Percentiles rank a stretch among this genome's conserved stretches.
phyloP scores from a whole-genome alignment of 2,888 invertebrate species.

The Acanthoscelides obtectus region DNA sequence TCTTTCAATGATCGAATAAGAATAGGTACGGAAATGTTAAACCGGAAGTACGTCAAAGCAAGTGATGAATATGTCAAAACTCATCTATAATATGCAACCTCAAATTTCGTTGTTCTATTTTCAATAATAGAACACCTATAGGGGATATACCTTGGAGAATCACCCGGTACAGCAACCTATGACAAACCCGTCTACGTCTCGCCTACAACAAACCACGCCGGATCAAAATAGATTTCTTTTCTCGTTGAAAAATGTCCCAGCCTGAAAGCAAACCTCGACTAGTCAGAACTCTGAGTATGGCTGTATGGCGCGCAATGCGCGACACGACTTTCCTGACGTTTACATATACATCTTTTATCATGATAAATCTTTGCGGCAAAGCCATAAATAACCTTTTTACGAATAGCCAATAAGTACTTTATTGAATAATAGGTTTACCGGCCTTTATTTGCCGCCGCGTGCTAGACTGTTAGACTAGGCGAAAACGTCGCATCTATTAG shows the following conservation, averaged over 20 bases:
- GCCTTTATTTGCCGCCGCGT: background rate
- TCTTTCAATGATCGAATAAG: too few species aligned
- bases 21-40: too few species aligned
- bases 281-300: background rate
- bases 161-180: too few species aligned
- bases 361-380: constrained; percentile 16
- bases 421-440: background rate
- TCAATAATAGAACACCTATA: too few species aligned
- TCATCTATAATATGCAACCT: too few species aligned
- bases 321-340: constrained; percentile 20
- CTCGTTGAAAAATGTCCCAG: background rate
- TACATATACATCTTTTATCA: constrained; percentile 19
- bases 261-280: too few species aligned
- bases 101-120: too few species aligned
- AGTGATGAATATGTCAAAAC: too few species aligned
- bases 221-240: background rate
- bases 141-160: too few species aligned
- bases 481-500: too few species aligned
- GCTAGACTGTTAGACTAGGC: too few species aligned
- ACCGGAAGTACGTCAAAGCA: too few species aligned
- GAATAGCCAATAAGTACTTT: constrained; percentile 4
- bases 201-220: background rate
- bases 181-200: background rate
- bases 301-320: constrained; percentile 11
- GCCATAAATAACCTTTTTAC: constrained; percentile 17